phyloP scores from a whole-genome alignment of 2,888 invertebrate species.

The Pristionchus fissidentatus region DNA sequence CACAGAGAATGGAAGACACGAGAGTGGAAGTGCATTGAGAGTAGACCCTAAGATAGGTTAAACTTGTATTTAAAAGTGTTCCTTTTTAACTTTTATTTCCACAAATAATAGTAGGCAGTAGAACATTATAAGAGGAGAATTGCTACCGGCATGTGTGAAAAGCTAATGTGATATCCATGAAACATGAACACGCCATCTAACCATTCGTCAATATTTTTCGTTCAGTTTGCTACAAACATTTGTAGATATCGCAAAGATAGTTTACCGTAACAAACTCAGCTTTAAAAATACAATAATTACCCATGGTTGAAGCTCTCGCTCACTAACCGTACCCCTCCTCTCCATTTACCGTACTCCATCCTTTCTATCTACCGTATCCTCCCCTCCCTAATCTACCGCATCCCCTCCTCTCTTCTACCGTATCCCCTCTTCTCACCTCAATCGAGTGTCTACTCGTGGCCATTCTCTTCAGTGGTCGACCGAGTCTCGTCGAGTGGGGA shows the following conservation, averaged over 20 bases:
- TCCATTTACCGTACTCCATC: not conserved
- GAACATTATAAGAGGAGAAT: too few relatives aligned
- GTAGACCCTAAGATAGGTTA: slow-evolving; percentile 60
- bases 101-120: too few relatives aligned
- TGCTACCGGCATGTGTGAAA: too few relatives aligned
- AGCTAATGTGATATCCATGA: not conserved
- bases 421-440: slow-evolving; percentile 33
- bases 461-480: slow-evolving; percentile 44
- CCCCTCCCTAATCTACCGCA: slow-evolving; percentile 20
- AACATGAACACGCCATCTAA: not conserved
- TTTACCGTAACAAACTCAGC: too few relatives aligned
- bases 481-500: slow-evolving; percentile 38
- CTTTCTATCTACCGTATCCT: not conserved
- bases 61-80: too few relatives aligned
- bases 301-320: not conserved
- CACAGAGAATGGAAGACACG: slow-evolving; percentile 63
- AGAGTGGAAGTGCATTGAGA: slow-evolving; percentile 67
- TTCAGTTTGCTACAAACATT: too few relatives aligned
- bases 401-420: not conserved
- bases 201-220: not conserved
- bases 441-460: slow-evolving; percentile 14
- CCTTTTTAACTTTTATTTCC: too few relatives aligned
- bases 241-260: too few relatives aligned
- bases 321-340: not conserved
- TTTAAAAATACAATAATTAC: too few relatives aligned